Base-by-base conservation (phyloP, 2,888 invertebrate genomes). In the Aethes cnicana region DNA sequence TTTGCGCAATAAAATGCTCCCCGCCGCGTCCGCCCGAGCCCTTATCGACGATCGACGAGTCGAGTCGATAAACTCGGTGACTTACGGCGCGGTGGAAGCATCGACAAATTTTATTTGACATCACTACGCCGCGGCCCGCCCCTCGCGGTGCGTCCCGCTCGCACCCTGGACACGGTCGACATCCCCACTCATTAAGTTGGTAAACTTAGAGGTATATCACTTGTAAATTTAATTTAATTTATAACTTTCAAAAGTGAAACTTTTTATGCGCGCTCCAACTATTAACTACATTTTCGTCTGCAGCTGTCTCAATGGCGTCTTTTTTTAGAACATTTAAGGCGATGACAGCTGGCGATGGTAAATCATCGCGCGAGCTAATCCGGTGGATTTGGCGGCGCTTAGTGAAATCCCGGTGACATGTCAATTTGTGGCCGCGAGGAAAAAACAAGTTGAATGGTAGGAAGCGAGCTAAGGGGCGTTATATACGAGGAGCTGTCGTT, bases 281-380 rank as follows among this genome's bases (percentile, higher is more conserved):
- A n/a, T n/a, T n/a, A n/a, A n/a, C n/a, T n/a, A n/a, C n/a, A n/a
- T n/a, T 33, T 23, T 11, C 32, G 53, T 50, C 46, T 28, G 56
- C 68, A 68, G 66, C 63, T 71, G 71, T 57, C 50, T 49, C 9
- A 28, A 17, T 35, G 46, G 32, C 57, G 54, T 54, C 44, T 56
- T 62, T 62, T 66, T 65, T 63, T 55, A 46, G 44, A 47, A 25
- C 55, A 47, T 58, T 61, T 68, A 60, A 66, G 68, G 66, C 76
- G 83, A 58, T 79, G 86, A 85, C 86, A 84, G 85, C 81, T 83
- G 84, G 68, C 58, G 63, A 59, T 64, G 60, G 60, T 84, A 82
- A 79, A 84, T 85, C 82, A 81, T 74, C 50, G 58, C 47, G 39
- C 46, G 48, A 35, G 30, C 43, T 68, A 63, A 69, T 62, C 68